These are phyloP conservation scores for Dipodomys spectabilis DNA, from an alignment of 2,113 vertebrate species.

Conservation along the genomic window DNA sequence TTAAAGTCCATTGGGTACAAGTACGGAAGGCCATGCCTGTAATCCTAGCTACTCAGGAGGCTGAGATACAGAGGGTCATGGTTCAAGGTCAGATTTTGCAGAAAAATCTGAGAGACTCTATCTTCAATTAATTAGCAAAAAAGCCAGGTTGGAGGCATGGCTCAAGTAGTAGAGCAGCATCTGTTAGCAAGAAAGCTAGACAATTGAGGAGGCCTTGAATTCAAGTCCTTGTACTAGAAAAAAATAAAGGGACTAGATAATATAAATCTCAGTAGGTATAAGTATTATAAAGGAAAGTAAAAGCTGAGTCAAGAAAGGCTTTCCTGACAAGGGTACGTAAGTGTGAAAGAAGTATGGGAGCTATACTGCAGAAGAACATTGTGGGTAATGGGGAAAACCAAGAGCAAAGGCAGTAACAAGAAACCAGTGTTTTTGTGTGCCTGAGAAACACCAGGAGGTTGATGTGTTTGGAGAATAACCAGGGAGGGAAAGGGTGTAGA, in stretches of 20 bases:
- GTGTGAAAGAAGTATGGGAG: neutral
- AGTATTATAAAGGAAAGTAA: neutral
- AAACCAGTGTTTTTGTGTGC: neutral
- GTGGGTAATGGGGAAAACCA: neutral
- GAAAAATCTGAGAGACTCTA: too few species aligned
- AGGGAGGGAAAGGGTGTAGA: neutral
- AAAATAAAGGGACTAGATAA: neutral
- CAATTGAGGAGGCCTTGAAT: too few species aligned
- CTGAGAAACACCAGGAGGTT: neutral
- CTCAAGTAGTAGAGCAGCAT: too few species aligned
- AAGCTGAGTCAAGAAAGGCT: neutral
- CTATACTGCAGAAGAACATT: neutral
- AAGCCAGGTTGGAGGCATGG: too few species aligned
- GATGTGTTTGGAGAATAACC: fast-evolving
- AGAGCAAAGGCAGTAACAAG: neutral
- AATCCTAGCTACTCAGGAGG: too few species aligned
- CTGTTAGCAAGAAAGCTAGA: too few species aligned
- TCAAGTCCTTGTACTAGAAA: too few species aligned
- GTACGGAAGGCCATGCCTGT: too few species aligned
- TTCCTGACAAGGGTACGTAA: neutral
- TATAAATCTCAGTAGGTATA: neutral
- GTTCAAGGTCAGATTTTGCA: too few species aligned
- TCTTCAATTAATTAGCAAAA: too few species aligned
- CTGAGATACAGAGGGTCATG: too few species aligned
- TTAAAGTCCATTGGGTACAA: neutral